These are phyloP conservation scores for Caenorhabditis japonica DNA, from an alignment of 2,888 invertebrate species.

Conservation along the genomic window DNA sequence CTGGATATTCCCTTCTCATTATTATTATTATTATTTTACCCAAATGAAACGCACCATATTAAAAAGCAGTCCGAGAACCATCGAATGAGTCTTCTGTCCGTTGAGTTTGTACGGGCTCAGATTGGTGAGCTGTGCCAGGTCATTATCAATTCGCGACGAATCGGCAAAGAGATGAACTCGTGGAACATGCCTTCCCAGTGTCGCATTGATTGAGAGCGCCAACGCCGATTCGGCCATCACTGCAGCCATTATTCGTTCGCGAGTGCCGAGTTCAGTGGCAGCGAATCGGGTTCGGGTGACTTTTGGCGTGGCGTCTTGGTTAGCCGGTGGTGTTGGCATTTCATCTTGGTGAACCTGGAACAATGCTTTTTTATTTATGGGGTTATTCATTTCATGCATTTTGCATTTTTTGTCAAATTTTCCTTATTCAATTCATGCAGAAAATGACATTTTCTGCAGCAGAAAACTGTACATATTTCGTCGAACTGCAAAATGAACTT, in stretches of 20 bases:
- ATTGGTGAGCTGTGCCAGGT: constrained; percentile 65
- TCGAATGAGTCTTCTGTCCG: constrained; percentile 63
- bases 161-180: constrained; percentile 69
- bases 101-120: constrained; percentile 65
- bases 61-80: constrained; percentile 56
- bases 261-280: constrained; percentile 93
- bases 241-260: constrained; percentile 89
- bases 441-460: too few relatives aligned
- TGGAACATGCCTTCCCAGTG: constrained; percentile 82
- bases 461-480: too few relatives aligned
- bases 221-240: constrained; percentile 85
- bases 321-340: constrained; percentile 47
- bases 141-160: constrained; percentile 66
- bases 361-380: too few relatives aligned
- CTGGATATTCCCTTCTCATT: background rate
- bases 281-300: constrained; percentile 88
- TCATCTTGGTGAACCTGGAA: constrained; percentile 51
- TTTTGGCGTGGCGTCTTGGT: constrained; percentile 55
- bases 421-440: too few relatives aligned
- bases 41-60: constrained; percentile 52
- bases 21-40: background rate
- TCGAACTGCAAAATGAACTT: too few relatives aligned
- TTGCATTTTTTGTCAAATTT: too few relatives aligned
- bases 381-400: too few relatives aligned
- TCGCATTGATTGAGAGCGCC: constrained; percentile 89